Conservation (phyloP, 2,113 vertebrate genomes). For the Cromileptes altivelis region DNA sequence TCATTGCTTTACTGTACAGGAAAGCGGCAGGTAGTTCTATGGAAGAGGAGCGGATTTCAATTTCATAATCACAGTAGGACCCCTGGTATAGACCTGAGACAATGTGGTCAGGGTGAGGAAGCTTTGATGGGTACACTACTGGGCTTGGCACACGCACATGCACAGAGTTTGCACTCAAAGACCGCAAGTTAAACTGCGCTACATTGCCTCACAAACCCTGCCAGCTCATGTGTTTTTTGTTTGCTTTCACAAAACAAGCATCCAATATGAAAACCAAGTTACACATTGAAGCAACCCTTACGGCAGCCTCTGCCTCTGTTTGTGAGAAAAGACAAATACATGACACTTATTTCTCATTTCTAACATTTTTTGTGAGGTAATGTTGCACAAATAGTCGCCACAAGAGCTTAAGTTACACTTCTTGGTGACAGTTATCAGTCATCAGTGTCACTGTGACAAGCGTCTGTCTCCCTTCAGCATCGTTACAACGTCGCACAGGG, state of each 20-base stretch:
- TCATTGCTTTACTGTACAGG: slow-evolving; percentile 67
- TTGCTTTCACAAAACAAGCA: slow-evolving; percentile 54
- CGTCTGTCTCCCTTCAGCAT: slow-evolving; percentile 9
- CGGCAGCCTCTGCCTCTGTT: slow-evolving; percentile 11
- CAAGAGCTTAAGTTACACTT: not conserved
- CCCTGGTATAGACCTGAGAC: not conserved
- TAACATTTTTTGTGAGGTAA: not conserved
- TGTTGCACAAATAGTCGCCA: not conserved
- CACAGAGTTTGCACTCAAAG: slow-evolving; percentile 26
- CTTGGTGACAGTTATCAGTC: not conserved
- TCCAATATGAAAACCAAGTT: slow-evolving; percentile 25
- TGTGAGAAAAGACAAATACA: slow-evolving; percentile 7
- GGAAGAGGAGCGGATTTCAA: not conserved
- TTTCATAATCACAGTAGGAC: slow-evolving; percentile 26
- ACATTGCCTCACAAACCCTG: slow-evolving; percentile 24
- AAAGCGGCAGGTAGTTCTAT: slow-evolving; percentile 16
- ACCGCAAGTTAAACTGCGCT: slow-evolving; percentile 2
- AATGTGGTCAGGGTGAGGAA: slow-evolving; percentile 4
- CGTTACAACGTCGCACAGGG: slow-evolving; percentile 33
- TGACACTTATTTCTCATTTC: not conserved
- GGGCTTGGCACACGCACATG: slow-evolving; percentile 1
- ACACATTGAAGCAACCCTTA: slow-evolving; percentile 18
- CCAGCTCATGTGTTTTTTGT: slow-evolving; percentile 61
- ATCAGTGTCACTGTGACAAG: slow-evolving; percentile 1
- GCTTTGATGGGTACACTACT: slow-evolving; percentile 7